Evolutionary conservation across 2,113 vertebrate species (phyloP).

Genomic region (Pangasianodon hypophthalmus): DNA sequence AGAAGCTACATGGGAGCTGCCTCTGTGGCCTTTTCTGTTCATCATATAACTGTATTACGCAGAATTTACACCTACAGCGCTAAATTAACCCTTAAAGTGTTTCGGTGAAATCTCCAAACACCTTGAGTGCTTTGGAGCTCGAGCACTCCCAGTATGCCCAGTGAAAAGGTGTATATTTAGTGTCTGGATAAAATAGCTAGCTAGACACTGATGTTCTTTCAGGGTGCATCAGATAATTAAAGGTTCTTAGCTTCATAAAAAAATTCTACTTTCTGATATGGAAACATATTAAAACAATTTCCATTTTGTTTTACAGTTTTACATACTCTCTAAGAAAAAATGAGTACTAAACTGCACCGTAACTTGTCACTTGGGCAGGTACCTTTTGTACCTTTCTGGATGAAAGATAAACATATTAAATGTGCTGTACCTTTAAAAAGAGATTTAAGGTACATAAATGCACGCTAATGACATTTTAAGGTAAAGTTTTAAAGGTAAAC

Average conservation of each 20-base stretch:
- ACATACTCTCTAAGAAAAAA: no score
- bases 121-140: not conserved
- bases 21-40: not conserved
- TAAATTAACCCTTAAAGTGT: not conserved
- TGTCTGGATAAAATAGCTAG: not conserved
- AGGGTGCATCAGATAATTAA: not conserved
- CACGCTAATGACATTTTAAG: not conserved
- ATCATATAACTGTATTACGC: not conserved
- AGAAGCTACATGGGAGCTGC: not conserved
- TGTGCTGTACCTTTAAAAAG: no score
- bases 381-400: not conserved
- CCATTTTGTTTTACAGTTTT: not conserved
- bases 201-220: not conserved
- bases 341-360: no score
- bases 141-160: not conserved
- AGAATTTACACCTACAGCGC: not conserved
- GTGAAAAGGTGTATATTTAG: no score
- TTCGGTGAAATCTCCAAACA: not conserved
- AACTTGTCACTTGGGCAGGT: no score
- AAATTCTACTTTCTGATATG: not conserved
- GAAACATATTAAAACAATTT: not conserved
- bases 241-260: not conserved
- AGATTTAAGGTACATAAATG: not conserved
- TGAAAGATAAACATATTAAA: no score
- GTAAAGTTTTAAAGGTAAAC: not conserved